Percentiles rank a stretch among this genome's conserved stretches.
These are phyloP conservation scores for Anoplius nigerrimus DNA, from an alignment of 2,888 invertebrate species.

Conservation along the genomic window DNA sequence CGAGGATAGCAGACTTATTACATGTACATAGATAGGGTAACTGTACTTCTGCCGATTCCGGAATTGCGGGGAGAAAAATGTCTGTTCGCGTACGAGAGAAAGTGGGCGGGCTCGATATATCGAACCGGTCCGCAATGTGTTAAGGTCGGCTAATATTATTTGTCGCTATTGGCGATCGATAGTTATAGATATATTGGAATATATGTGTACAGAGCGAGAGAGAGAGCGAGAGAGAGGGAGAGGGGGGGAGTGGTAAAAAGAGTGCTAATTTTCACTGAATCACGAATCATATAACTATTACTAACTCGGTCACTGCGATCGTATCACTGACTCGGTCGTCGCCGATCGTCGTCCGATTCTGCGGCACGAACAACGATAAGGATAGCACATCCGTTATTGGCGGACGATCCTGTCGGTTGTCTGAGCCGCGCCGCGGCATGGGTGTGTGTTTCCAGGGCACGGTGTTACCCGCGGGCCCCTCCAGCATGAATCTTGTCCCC, in stretches of 20 bases:
- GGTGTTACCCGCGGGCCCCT: slow-evolving; percentile 60
- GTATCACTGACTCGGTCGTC: too few relatives aligned
- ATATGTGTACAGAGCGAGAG: too few relatives aligned
- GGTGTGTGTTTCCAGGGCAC: slow-evolving; percentile 64
- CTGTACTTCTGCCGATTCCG: too few relatives aligned
- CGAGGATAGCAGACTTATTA: too few relatives aligned
- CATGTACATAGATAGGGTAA: too few relatives aligned
- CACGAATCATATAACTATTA: slow-evolving; percentile 49
- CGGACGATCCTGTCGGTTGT: slow-evolving; percentile 47
- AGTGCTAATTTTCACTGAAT: slow-evolving; percentile 28
- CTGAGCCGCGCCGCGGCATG: slow-evolving; percentile 56
- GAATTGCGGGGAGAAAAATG: too few relatives aligned
- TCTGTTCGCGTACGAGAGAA: too few relatives aligned
- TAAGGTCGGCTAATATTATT: too few relatives aligned
- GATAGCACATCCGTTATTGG: slow-evolving; percentile 25
- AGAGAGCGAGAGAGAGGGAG: slow-evolving; percentile 27
- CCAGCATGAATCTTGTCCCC: slow-evolving; percentile 62
- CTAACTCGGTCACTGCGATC: slow-evolving; percentile 41
- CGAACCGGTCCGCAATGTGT: too few relatives aligned
- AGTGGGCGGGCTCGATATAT: too few relatives aligned
- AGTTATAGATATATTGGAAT: neutral
- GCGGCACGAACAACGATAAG: slow-evolving; percentile 26
- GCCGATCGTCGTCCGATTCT: neutral
- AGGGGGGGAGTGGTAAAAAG: too few relatives aligned
- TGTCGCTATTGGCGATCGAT: neutral